Base-by-base conservation (phyloP, 2,888 invertebrate species). In the Phymatocera aterrima region DNA sequence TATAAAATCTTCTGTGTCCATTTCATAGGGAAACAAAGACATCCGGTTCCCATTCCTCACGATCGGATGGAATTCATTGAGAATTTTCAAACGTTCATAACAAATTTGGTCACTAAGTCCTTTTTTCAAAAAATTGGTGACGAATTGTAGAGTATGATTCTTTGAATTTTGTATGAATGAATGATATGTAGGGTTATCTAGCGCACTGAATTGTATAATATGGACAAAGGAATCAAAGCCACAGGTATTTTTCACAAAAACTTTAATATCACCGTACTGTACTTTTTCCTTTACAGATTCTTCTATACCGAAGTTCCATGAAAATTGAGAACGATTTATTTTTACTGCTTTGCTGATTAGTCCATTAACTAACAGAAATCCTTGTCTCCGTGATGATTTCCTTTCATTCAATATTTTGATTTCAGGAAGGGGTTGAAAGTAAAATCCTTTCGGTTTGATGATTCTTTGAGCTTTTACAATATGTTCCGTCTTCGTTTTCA, bases 201-300 rank as follows among this genome's bases (percentile, higher is more conserved):
- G 24, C 12, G 79, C 79, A 6, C 61, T 24, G 43, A 75, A 79
- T 15, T 75, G 65, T 21, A 79, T 40, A n/a, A 79, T 79, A 28
- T 79, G 77, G 12, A 75, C 24, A 0, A 79, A 24, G 40, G 43
- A 21, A 43, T 79, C 79, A 21, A 79, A 77, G 28, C 65, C 54
- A 65, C 79, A 79, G 12, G 79, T 79, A 12, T 65, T 51, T 12
- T 54, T 28, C 15, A 79, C 65, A 18, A n/a, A 12, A 61, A 79
- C 75, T 54, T 54, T 34, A 31, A 51, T 72, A 54, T 61, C n/a
- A 28, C 15, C 18, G 34, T 3, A 61, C 61, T 4, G 28, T 28
- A 61, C 21, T 28, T 61, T 61, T 10, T 3, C 28, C 21, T 28
- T 61, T 21, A 8, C 31, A 34, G 3, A 61, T 61, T 61, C 61